These are phyloP conservation scores for Drosophila setosimentum DNA, from an alignment of 2,888 invertebrate species.

Conservation along the genomic window DNA sequence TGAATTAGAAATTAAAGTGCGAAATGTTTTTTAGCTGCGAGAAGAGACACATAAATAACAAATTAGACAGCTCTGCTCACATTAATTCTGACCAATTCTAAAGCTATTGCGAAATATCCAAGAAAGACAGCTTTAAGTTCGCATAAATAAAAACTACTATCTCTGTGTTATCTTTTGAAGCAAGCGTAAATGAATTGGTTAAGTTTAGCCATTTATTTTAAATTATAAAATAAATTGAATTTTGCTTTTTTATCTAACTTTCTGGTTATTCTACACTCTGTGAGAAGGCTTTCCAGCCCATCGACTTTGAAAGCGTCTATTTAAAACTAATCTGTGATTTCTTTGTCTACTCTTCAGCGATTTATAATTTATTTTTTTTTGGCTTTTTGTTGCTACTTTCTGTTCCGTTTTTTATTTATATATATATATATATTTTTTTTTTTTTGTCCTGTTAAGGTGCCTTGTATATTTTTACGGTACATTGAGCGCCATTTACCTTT, in stretches of 20 bases:
- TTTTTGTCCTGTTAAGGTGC: constrained; percentile 43
- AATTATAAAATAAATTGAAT: constrained; percentile 1
- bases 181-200: neutral
- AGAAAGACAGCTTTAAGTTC: neutral
- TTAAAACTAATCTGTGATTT: constrained; percentile 62
- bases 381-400: constrained; percentile 39
- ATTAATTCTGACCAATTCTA: neutral
- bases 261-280: neutral
- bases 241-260: constrained; percentile 20
- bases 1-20: neutral
- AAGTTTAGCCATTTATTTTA: neutral
- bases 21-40: neutral
- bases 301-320: constrained; percentile 42
- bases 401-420: neutral
- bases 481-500: constrained; percentile 58
- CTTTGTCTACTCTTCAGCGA: constrained; percentile 36
- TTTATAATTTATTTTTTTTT: constrained; percentile 16
- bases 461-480: constrained; percentile 50
- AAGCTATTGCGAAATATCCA: neutral
- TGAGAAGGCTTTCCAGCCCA: constrained; percentile 67
- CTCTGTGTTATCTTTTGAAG: neutral
- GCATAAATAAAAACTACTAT: neutral
- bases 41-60: neutral
- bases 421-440: neutral
- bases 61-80: neutral